Conservation (phyloP, 2,888 invertebrate species). For the Flabesymbios commensalis region DNA sequence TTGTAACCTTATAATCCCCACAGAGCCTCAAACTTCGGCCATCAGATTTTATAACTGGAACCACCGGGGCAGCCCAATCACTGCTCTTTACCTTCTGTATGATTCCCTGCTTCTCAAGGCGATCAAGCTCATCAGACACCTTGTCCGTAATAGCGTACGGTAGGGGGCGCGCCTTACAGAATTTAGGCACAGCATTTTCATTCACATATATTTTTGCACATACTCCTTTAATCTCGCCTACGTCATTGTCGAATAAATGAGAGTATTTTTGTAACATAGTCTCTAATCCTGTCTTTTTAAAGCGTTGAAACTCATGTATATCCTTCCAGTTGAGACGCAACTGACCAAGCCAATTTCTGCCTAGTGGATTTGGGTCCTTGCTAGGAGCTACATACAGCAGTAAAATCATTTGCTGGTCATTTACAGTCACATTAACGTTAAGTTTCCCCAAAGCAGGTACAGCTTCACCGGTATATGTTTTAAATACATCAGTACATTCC, state of each 20-base stretch:
- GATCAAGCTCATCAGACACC: conserved; percentile 14
- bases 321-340: neutral
- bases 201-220: conserved; percentile 15
- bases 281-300: neutral
- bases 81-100: conserved; percentile 8
- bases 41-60: conserved; percentile 24
- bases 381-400: neutral
- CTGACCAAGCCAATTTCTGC: neutral
- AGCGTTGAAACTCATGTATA: neutral
- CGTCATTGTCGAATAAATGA: conserved; percentile 7
- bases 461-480: too few relatives aligned
- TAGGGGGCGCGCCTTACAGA: conserved; percentile 34
- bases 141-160: conserved; percentile 20
- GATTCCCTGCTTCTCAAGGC: conserved; percentile 6
- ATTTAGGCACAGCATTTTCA: conserved; percentile 22
- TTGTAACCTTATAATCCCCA: conserved; percentile 28
- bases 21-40: conserved; percentile 20
- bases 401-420: neutral
- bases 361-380: neutral
- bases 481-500: too few relatives aligned
- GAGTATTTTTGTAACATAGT: neutral
- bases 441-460: too few relatives aligned
- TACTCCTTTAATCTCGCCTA: conserved; percentile 5
- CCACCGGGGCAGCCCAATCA: conserved; percentile 32
- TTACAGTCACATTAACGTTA: too few relatives aligned